A percentile compares a stretch with the other conserved stretches of the same genome.
These are phyloP conservation scores for Stichodactyla helianthus DNA, from an alignment of 64 coral and sea anemone species.

Conservation along the genomic window DNA sequence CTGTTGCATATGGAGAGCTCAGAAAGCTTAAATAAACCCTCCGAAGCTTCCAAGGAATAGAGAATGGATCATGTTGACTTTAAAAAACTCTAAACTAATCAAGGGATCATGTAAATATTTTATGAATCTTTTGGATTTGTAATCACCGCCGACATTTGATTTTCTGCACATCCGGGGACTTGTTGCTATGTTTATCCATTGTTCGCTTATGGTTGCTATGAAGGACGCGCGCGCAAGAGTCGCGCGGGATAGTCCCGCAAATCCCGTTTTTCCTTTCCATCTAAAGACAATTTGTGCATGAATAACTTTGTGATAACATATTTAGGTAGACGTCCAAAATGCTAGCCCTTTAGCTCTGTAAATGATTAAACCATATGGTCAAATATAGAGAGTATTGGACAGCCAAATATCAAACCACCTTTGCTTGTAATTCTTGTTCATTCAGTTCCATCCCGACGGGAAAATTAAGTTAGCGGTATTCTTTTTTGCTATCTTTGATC, in stretches of 20 bases:
- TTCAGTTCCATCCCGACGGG: neutral
- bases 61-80: neutral
- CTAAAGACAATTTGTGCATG: neutral
- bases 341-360: neutral
- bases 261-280: neutral
- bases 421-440: neutral
- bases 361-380: neutral
- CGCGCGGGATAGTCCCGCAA: neutral
- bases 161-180: slow-evolving; percentile 46
- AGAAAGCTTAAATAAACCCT: neutral
- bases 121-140: neutral
- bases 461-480: neutral
- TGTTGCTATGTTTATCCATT: slow-evolving; percentile 67
- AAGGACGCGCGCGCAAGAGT: slow-evolving; percentile 11
- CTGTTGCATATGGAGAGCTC: slow-evolving; percentile 13
- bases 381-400: neutral
- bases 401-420: neutral
- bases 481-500: neutral
- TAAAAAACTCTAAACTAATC: slow-evolving; percentile 11
- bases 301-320: neutral
- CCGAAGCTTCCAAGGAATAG: neutral
- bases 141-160: slow-evolving; percentile 13
- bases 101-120: slow-evolving; percentile 24
- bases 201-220: slow-evolving; percentile 56
- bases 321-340: neutral